These are phyloP conservation scores for Drosophila kanekoi DNA, from an alignment of 2,888 invertebrate species.

Conservation along the genomic window DNA sequence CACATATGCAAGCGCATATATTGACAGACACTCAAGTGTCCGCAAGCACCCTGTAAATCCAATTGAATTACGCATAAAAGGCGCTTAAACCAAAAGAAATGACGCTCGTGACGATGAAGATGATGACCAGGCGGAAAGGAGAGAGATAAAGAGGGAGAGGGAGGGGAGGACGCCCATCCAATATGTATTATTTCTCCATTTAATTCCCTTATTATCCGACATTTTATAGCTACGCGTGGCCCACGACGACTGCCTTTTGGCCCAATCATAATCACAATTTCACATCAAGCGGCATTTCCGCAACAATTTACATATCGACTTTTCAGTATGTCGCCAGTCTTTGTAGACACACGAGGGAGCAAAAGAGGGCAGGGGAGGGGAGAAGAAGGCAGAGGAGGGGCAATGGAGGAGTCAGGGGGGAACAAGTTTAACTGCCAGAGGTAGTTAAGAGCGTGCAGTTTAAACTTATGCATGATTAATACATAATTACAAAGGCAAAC, in stretches of 20 bases:
- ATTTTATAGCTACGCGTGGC: slow-evolving; percentile 59
- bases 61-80: slow-evolving; percentile 79
- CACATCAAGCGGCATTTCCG: slow-evolving; percentile 67
- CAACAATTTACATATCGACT: slow-evolving; percentile 72
- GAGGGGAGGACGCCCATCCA: slow-evolving; percentile 25
- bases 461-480: slow-evolving; percentile 78
- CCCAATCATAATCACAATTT: slow-evolving; percentile 68
- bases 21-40: slow-evolving; percentile 79
- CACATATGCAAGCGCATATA: slow-evolving; percentile 33
- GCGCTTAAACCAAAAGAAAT: slow-evolving; percentile 75
- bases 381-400: slow-evolving; percentile 18
- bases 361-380: slow-evolving; percentile 18
- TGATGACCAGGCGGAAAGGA: slow-evolving; percentile 30
- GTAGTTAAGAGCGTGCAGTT: slow-evolving; percentile 35
- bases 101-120: slow-evolving; percentile 54
- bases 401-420: neutral
- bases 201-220: slow-evolving; percentile 72
- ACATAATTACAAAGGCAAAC: slow-evolving; percentile 78
- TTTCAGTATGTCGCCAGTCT: slow-evolving; percentile 22
- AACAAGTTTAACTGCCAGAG: neutral
- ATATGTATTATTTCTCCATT: slow-evolving; percentile 68
- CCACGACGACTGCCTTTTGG: slow-evolving; percentile 20
- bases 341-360: slow-evolving; percentile 43
- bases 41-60: slow-evolving; percentile 78
- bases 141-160: neutral